Evolutionary conservation across 2,888 invertebrate genomes (phyloP), one percentile per base, ranked within the genome.

Genomic region (Volucella bombylans): DNA sequence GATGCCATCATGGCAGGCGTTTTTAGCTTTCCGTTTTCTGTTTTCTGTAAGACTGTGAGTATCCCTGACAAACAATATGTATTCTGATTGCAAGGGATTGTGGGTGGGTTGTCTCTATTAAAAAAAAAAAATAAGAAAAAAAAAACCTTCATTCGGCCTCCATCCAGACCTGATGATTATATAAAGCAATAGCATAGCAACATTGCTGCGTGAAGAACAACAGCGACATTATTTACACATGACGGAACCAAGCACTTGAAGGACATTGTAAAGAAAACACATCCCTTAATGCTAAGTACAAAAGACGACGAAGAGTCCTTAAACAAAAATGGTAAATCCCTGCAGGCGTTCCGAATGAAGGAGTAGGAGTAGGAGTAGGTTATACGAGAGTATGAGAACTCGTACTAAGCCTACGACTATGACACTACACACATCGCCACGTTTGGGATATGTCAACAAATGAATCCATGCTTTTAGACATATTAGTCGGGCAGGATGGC

Each of bases 181-280:
- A 54, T 49, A 59, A 67, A 62, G 69, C 69, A 71, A 39, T 57
- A 76, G 68, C 81, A 39, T 57, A 76, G 68, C 81, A 69, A 78
- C 71, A 76, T 62, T 73, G 69, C 47, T 61, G 55, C 41, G 71
- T 61, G 52, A 67, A 71, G 68, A 86, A 86, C 80, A 87, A 82
- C 82, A 82, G 74, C 80, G 82, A 82, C 68, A 87, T 87, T 87
- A 87, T 87, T 87, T 87, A 86, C 87, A 87, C 87, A 87, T 87
- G 87, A 81, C 87, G 87, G 87, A 87, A 87, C 86, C 86, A 77
- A 87, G 86, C 87, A 87, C 87, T 87, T 87, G 87, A 87, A 86
- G 86, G 87, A 87, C 86, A 87, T 87, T 86, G 86, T 86, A 87
- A 87, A 87, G 86, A 86, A 87, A 86, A 86, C 86, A 87, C 82